Percentiles rank a stretch among this genome's conserved stretches.
Evolutionary conservation across 2,113 vertebrate genomes (phyloP).

Genomic region (Ranitomeya imitator): DNA sequence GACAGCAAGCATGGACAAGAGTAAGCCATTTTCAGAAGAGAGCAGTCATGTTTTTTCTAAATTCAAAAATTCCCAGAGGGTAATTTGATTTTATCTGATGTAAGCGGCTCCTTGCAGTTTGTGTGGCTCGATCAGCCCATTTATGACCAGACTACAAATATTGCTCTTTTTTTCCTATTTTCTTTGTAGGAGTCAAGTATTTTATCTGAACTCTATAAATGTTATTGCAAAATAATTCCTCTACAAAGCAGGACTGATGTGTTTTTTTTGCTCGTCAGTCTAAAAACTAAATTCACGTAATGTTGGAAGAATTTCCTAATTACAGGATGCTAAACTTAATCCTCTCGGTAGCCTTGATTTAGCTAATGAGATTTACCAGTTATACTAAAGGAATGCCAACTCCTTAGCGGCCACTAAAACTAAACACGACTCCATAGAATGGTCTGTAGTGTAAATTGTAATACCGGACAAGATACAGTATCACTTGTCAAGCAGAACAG

Average conservation of each 20-base stretch:
- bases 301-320: constrained; percentile 65
- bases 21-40: not conserved
- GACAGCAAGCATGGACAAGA: not conserved
- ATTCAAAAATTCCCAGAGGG: not conserved
- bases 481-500: not conserved
- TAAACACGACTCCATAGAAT: not conserved
- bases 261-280: not conserved
- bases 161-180: not conserved
- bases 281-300: constrained; percentile 60
- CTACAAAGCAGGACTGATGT: not conserved
- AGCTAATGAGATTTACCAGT: constrained; percentile 54
- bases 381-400: constrained; percentile 57
- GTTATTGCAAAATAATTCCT: not conserved
- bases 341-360: constrained; percentile 61
- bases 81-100: not conserved
- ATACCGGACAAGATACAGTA: not conserved
- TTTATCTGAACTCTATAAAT: not conserved
- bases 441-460: not conserved
- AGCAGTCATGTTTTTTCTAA: not conserved
- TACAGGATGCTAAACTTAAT: constrained; percentile 65
- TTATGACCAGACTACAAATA: not conserved
- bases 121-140: too few species aligned
- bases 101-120: not conserved
- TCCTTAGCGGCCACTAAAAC: not conserved
- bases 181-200: not conserved